Conservation (phyloP, 1,140 invertebrate species). For the Ctenoplectra terminalis region DNA sequence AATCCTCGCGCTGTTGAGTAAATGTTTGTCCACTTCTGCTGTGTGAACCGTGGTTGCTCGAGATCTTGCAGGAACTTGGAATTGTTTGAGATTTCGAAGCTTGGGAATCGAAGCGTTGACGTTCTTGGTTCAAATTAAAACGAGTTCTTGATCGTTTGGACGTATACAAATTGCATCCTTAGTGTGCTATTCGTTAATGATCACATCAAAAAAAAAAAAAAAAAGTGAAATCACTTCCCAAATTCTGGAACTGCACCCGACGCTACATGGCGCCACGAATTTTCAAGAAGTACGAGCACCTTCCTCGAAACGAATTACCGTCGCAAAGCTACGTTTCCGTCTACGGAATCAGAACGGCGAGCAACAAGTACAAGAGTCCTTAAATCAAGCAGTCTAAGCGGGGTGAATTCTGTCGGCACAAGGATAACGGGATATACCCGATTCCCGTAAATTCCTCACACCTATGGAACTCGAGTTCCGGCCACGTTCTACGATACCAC, state of each 20-base stretch:
- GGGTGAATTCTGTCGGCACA: not conserved
- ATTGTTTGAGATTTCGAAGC: not conserved
- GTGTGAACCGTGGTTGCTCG: not conserved
- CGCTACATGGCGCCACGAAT: not conserved
- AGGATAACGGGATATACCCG: not conserved
- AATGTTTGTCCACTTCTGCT: not conserved
- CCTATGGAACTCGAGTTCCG: not conserved
- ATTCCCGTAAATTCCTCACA: not conserved
- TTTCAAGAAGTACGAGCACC: not conserved
- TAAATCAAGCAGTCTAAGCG: conserved; percentile 1
- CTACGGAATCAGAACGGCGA: not conserved
- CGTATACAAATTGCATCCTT: too few species aligned
- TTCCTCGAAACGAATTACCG: not conserved
- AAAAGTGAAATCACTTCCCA: too few species aligned
- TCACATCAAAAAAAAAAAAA: too few species aligned
- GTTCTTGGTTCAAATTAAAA: too few species aligned
- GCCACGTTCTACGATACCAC: not conserved
- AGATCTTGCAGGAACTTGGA: not conserved
- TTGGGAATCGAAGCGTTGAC: not conserved
- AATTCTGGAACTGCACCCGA: not conserved
- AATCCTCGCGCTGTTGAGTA: not conserved
- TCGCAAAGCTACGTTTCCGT: conserved; percentile 2
- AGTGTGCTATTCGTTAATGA: too few species aligned
- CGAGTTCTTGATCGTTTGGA: too few species aligned
- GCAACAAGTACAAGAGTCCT: conserved; percentile 45